A percentile compares a stretch with the other conserved stretches of the same genome.
phyloP scores from a whole-genome alignment of 1,140 invertebrate species.

The Polyergus mexicanus region DNA sequence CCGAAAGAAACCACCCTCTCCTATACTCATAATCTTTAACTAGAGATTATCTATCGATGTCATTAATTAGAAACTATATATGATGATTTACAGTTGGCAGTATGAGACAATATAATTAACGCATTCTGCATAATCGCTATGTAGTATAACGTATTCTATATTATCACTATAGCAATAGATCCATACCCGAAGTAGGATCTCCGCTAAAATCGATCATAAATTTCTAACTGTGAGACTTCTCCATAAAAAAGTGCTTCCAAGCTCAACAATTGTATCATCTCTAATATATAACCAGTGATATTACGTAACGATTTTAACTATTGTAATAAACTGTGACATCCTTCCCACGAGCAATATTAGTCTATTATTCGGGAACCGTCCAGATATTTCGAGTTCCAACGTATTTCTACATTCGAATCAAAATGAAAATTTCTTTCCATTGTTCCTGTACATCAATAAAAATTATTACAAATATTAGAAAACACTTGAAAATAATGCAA shows the following conservation, averaged over 20 bases:
- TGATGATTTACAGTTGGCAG: slow-evolving; percentile 64
- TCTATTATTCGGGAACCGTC: slow-evolving; percentile 15
- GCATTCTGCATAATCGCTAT: slow-evolving; percentile 44
- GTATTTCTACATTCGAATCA: slow-evolving; percentile 15
- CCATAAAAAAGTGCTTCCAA: slow-evolving; percentile 66
- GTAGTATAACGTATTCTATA: slow-evolving; percentile 41
- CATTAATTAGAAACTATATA: slow-evolving; percentile 58
- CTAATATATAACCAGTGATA: slow-evolving; percentile 52
- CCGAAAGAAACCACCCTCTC: slow-evolving; percentile 2
- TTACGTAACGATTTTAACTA: slow-evolving; percentile 55
- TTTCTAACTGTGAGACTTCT: slow-evolving; percentile 49
- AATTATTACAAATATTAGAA: neutral
- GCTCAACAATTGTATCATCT: slow-evolving; percentile 62
- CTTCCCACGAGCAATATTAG: slow-evolving; percentile 34
- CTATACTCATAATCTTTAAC: slow-evolving; percentile 33
- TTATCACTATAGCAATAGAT: slow-evolving; percentile 59
- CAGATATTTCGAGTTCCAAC: slow-evolving; percentile 9
- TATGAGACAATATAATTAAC: slow-evolving; percentile 64
- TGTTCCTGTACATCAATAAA: neutral
- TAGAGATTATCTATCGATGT: slow-evolving; percentile 56
- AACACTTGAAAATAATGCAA: neutral
- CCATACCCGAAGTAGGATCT: slow-evolving; percentile 37
- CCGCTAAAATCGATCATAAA: slow-evolving; percentile 39
- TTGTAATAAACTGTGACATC: slow-evolving; percentile 46
- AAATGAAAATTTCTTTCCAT: neutral